These are phyloP conservation scores for Junonia oenone DNA, from an alignment of 2,888 invertebrate species.

Conservation along the genomic window DNA sequence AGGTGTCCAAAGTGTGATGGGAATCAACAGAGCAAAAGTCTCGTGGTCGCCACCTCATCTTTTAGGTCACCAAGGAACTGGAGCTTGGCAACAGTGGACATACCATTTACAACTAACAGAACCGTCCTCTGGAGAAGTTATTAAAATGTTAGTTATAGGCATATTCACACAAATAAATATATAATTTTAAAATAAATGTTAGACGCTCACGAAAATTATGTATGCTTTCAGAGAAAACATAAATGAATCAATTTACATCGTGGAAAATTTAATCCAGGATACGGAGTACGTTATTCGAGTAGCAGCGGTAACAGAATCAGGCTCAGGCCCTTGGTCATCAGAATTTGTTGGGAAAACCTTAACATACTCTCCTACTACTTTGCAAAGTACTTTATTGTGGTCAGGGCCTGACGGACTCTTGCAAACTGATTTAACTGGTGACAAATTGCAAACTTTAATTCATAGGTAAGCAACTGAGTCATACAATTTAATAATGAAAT, in stretches of 20 bases:
- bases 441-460: slow-evolving; percentile 84
- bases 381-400: slow-evolving; percentile 85
- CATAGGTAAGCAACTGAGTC: slow-evolving; percentile 76
- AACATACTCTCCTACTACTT: slow-evolving; percentile 71
- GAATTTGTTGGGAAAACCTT: slow-evolving; percentile 87
- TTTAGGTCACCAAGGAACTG: slow-evolving; percentile 85
- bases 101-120: slow-evolving; percentile 87
- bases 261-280: slow-evolving; percentile 85
- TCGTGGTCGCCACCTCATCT: slow-evolving; percentile 90
- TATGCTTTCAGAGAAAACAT: slow-evolving; percentile 60
- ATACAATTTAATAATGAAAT: too few relatives aligned
- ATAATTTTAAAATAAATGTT: background rate
- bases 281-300: slow-evolving; percentile 89
- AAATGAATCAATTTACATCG: slow-evolving; percentile 81
- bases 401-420: slow-evolving; percentile 86
- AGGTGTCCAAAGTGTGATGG: slow-evolving; percentile 89
- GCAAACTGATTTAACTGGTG: slow-evolving; percentile 90
- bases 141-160: slow-evolving; percentile 50
- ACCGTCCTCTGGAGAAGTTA: slow-evolving; percentile 48
- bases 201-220: background rate
- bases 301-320: slow-evolving; percentile 87
- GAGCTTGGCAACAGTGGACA: slow-evolving; percentile 86
- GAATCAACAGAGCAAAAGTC: slow-evolving; percentile 85
- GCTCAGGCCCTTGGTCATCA: slow-evolving; percentile 88
- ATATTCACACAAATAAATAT: background rate